These are phyloP conservation scores for Hymenopus coronatus DNA, from an alignment of 2,888 invertebrate species.

Conservation along the genomic window DNA sequence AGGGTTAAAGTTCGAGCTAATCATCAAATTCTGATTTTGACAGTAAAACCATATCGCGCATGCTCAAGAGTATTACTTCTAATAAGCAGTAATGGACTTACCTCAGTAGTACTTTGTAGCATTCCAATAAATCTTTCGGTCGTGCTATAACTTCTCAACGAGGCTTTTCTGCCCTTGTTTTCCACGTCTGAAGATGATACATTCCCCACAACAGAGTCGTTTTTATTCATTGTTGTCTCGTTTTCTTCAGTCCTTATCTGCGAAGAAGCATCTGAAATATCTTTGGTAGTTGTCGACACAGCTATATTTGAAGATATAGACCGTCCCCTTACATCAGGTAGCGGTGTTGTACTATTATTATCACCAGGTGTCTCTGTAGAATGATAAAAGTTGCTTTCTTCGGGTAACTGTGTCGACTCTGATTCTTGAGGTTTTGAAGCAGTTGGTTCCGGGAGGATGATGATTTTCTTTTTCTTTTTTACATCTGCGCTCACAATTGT, in stretches of 20 bases:
- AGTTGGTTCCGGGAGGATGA: background rate
- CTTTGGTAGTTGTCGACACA: background rate
- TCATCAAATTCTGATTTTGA: too few relatives aligned
- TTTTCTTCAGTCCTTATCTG: background rate
- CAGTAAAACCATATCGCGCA: too few relatives aligned
- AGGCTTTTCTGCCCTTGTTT: background rate
- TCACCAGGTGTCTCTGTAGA: constrained; percentile 22
- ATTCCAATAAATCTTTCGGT: background rate
- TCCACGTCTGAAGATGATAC: background rate
- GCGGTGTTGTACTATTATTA: constrained; percentile 14
- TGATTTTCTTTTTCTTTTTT: background rate
- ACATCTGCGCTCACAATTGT: background rate
- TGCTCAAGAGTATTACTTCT: too few relatives aligned
- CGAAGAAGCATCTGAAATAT: background rate
- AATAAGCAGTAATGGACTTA: background rate
- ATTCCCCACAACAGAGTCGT: background rate
- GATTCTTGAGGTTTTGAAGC: background rate
- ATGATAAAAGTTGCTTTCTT: background rate
- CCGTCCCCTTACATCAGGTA: background rate
- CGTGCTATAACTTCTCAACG: background rate
- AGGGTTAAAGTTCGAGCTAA: too few relatives aligned
- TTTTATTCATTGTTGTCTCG: background rate
- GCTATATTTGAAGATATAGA: background rate
- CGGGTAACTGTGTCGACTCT: background rate
- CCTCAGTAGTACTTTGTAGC: background rate